phyloP scores from a whole-genome alignment of 2,113 vertebrate genomes.

The Ammodramus savannarum region DNA sequence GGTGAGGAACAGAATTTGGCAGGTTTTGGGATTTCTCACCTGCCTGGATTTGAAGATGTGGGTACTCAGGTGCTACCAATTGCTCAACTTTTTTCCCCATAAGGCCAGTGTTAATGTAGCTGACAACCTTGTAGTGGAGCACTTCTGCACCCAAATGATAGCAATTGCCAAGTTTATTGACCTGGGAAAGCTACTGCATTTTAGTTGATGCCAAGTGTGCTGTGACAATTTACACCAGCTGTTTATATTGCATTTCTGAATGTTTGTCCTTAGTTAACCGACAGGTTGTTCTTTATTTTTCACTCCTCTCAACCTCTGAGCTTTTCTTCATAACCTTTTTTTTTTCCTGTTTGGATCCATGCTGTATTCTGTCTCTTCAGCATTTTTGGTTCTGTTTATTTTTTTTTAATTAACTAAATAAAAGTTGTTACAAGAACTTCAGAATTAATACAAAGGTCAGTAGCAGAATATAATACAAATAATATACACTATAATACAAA shows the following conservation, averaged over 20 bases:
- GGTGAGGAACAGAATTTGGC: not conserved
- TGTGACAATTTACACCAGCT: not conserved
- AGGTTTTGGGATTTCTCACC: not conserved
- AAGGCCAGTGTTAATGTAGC: not conserved
- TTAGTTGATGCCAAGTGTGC: not conserved
- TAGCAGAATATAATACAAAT: no score
- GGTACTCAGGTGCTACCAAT: fast-evolving
- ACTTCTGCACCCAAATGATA: not conserved
- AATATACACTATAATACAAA: no score
- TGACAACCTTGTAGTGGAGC: not conserved
- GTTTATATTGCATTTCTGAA: not conserved
- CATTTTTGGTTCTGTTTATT: not conserved
- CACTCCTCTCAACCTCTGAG: not conserved
- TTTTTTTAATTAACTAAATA: not conserved
- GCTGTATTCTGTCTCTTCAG: not conserved
- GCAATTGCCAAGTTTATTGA: not conserved
- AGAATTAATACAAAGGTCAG: not conserved
- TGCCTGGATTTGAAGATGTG: not conserved
- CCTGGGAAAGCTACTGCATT: not conserved
- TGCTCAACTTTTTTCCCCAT: not conserved
- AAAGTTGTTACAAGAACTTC: not conserved
- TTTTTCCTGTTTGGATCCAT: not conserved
- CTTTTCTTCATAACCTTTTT: not conserved
- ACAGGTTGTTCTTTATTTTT: not conserved
- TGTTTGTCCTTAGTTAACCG: not conserved